Conservation (phyloP, 2,113 vertebrate species). For the Glaucidium brasilianum region DNA sequence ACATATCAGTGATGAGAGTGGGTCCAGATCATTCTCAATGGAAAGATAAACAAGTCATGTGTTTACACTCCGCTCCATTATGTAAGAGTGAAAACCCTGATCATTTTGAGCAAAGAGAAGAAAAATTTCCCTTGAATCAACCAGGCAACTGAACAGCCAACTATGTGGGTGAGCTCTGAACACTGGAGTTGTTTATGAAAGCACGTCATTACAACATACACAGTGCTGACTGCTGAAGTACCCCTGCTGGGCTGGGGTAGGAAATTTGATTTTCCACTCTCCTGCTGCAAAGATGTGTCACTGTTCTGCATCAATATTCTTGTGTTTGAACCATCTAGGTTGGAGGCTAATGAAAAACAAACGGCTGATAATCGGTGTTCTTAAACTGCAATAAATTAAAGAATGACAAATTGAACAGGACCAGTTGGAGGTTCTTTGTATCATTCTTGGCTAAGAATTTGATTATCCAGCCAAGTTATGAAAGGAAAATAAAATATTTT, state of each 20-base stretch:
- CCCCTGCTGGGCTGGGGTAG: neutral
- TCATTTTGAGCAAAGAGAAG: neutral
- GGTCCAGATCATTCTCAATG: neutral
- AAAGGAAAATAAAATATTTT: slow-evolving; percentile 43
- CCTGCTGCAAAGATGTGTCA: neutral
- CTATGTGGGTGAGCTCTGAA: neutral
- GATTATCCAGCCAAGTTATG: neutral
- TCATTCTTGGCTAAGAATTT: slow-evolving; percentile 3
- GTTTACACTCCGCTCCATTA: neutral
- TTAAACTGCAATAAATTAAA: slow-evolving; percentile 24
- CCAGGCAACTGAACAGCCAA: neutral
- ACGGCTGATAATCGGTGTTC: neutral
- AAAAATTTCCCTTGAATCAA: neutral
- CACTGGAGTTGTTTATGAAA: neutral
- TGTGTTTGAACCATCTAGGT: neutral
- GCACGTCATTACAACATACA: neutral
- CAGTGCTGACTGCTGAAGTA: neutral
- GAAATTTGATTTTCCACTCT: slow-evolving; percentile 2
- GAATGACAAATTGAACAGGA: slow-evolving; percentile 17
- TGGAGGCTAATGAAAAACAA: slow-evolving; percentile 18
- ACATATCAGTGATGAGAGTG: neutral
- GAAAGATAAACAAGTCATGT: neutral
- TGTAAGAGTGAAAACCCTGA: neutral
- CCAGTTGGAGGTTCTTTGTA: neutral
- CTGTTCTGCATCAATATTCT: neutral